Evolutionary conservation across 2,888 invertebrate genomes (phyloP), one percentile per base, ranked within the genome.

Genomic region (Acronicta alni): DNA sequence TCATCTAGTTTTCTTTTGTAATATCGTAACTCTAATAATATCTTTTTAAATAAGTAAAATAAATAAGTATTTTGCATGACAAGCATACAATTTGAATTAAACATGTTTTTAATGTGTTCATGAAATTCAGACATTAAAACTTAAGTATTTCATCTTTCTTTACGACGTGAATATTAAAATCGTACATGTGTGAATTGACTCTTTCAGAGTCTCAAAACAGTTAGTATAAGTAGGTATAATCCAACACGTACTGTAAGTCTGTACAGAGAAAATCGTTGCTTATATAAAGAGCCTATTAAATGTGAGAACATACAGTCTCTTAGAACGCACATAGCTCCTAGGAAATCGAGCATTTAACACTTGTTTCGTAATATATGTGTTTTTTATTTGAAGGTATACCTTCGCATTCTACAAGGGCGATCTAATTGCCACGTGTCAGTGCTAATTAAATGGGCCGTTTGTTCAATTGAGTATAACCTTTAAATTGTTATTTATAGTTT

Each of bases 401-500:
- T 57, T 63, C 26, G 45, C 44, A 72, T 72, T 75, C 42, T 48
- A 78, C 72, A 79, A 83, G 80, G 82, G 79, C 75, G 63, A 54
- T 77, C 76, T 80, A 79, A 80, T 81, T 75, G 66, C 67, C 62
- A 64, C 62, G 76, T 62, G 64, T 60, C 58, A 54, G 56, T 63
- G 72, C 48, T 72, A n/a, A n/a, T n/a, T n/a, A 78, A 16, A 30
- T 43, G 23, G 42, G 37, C 38, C n/a, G 57, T 63, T 67, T 68
- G 45, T 46, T 54, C 30, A 57, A 58, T 48, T 48, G 58, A 59
- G 72, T 57, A 63, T 72, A 78, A 78, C 83, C 75, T 81, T 76
- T 79, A 71, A 53, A 68, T 70, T 66, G 38, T 49, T 76, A 72
- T 73, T 72, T 72, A 72, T 56, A 63, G 17, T 18, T 18, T 18